phyloP scores from a whole-genome alignment of 1,140 invertebrate species.

The Gonioctena quinquepunctata region DNA sequence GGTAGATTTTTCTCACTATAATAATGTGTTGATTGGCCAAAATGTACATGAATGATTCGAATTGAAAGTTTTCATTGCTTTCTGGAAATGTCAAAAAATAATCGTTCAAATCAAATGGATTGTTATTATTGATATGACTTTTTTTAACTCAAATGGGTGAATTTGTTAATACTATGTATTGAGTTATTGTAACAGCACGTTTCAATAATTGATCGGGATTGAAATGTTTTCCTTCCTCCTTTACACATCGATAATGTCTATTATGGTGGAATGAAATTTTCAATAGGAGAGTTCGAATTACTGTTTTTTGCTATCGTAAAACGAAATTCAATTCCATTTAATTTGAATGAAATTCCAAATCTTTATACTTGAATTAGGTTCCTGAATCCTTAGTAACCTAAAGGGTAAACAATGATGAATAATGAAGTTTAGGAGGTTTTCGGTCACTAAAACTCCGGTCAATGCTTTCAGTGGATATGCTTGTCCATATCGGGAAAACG shows the following conservation, averaged over 20 bases:
- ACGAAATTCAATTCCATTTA: not conserved
- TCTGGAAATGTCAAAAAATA: too few relatives aligned
- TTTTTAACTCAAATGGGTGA: not conserved
- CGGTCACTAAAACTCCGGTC: too few relatives aligned
- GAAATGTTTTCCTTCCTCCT: not conserved
- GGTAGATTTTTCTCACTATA: too few relatives aligned
- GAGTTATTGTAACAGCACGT: too few relatives aligned
- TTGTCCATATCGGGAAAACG: too few relatives aligned
- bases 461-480: too few relatives aligned
- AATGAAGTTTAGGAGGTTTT: not conserved
- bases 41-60: too few relatives aligned
- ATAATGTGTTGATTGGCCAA: too few relatives aligned
- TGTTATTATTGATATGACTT: not conserved
- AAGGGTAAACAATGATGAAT: not conserved
- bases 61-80: too few relatives aligned
- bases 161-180: too few relatives aligned
- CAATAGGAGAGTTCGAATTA: not conserved
- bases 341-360: not conserved
- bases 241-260: not conserved
- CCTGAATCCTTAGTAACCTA: not conserved
- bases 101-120: not conserved
- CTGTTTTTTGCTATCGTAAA: not conserved
- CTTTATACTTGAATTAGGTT: not conserved
- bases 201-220: too few relatives aligned
- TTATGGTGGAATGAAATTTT: not conserved